Conservation (phyloP, 2,888 invertebrate genomes). For the Leptopilina myrica region DNA sequence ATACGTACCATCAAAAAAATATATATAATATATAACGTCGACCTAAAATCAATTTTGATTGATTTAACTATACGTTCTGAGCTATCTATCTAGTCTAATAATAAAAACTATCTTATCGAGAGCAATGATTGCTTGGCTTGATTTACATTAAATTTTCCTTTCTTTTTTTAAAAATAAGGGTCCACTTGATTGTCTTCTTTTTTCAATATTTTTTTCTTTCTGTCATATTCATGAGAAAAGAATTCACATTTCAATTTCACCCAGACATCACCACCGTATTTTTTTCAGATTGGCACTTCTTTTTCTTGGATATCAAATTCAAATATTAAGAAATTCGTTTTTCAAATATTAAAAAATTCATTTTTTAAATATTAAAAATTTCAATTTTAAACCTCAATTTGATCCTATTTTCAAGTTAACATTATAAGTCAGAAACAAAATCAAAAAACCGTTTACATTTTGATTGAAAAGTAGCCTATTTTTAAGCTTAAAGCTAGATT, state of each 20-base stretch:
- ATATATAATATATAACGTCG: conserved; percentile 51
- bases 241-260: conserved; percentile 3
- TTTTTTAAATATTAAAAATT: too few relatives aligned
- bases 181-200: conserved; percentile 23
- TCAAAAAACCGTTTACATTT: too few relatives aligned
- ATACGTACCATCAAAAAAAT: conserved; percentile 54
- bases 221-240: not conserved
- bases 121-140: conserved; percentile 37
- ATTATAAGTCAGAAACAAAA: too few relatives aligned
- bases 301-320: not conserved
- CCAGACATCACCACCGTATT: not conserved
- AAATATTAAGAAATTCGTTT: too few relatives aligned
- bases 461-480: too few relatives aligned
- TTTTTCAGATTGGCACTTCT: conserved; percentile 19
- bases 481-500: too few relatives aligned
- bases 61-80: conserved; percentile 61
- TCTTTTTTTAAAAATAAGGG: not conserved
- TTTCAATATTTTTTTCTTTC: too few relatives aligned
- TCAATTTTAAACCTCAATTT: too few relatives aligned
- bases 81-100: conserved; percentile 40
- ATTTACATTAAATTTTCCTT: not conserved
- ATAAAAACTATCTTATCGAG: conserved; percentile 39
- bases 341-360: too few relatives aligned
- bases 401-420: too few relatives aligned
- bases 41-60: conserved; percentile 72